phyloP scores from a whole-genome alignment of 1,140 invertebrate species.

The Drosophila gunungcola region DNA sequence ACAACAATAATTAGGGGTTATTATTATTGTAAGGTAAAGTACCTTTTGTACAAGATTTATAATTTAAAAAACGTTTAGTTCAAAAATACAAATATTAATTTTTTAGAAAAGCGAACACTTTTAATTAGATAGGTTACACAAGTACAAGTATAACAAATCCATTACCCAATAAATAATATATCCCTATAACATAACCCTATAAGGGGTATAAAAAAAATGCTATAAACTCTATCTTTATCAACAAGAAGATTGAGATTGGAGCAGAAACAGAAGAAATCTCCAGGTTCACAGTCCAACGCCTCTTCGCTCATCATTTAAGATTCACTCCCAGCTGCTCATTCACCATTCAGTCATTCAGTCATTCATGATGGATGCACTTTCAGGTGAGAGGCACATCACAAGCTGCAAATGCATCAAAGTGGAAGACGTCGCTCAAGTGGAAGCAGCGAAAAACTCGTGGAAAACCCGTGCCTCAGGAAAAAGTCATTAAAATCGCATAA shows the following conservation, averaged over 20 bases:
- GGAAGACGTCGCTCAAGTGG: slow-evolving; percentile 62
- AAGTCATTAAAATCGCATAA: slow-evolving; percentile 60
- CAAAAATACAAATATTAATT: too few relatives aligned
- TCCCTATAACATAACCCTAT: neutral
- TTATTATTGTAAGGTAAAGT: neutral
- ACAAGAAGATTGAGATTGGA: slow-evolving; percentile 11
- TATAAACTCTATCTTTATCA: neutral
- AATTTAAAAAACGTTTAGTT: slow-evolving; percentile 1
- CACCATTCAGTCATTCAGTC: slow-evolving; percentile 48
- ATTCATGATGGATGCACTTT: slow-evolving; percentile 73
- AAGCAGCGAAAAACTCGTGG: slow-evolving; percentile 41
- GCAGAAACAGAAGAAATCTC: slow-evolving; percentile 25
- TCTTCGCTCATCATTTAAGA: slow-evolving; percentile 24
- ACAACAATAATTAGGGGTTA: slow-evolving; percentile 12
- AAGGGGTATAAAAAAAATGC: neutral
- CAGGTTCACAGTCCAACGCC: slow-evolving; percentile 80
- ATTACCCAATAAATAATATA: too few relatives aligned
- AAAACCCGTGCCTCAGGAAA: slow-evolving; percentile 38
- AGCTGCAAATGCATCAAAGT: slow-evolving; percentile 79
- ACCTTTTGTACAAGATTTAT: neutral
- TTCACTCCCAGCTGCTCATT: slow-evolving; percentile 14
- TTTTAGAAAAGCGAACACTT: too few relatives aligned
- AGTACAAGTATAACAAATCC: too few relatives aligned
- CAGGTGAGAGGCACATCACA: slow-evolving; percentile 65
- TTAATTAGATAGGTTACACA: too few relatives aligned